Evolutionary conservation across 30 jellyfish, hydroid and myxozoan species (phyloP).

Genomic region (Aurelia coerulea): DNA sequence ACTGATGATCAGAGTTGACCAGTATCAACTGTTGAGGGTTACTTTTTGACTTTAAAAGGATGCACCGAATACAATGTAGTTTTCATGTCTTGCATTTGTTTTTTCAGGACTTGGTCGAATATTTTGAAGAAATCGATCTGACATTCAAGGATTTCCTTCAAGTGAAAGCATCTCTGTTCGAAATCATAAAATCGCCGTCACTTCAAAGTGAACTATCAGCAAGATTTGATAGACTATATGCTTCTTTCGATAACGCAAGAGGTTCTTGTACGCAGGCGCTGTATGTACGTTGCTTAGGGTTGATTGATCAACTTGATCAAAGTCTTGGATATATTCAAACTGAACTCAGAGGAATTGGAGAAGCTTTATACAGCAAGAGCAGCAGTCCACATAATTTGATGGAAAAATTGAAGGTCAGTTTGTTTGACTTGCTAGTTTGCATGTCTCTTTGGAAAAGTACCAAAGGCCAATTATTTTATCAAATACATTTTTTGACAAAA

Average conservation of each 20-base stretch:
- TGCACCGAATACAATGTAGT: no score
- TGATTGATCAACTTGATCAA: conserved; percentile 35
- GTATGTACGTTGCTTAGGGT: conserved; percentile 30
- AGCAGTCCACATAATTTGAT: conserved; percentile 87
- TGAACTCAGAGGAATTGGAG: conserved; percentile 59
- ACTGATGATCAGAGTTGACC: no score
- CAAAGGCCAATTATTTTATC: no score
- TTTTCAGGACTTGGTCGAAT: conserved; percentile 61
- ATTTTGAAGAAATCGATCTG: conserved; percentile 61
- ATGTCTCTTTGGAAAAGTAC: no score
- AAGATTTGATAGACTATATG: conserved; percentile 45
- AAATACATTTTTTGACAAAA: no score
- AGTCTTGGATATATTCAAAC: conserved; percentile 47
- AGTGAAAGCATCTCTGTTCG: conserved; percentile 41
- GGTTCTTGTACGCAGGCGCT: conserved; percentile 72
- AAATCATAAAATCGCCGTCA: background rate
- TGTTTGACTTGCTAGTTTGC: no score
- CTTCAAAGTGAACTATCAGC: conserved; percentile 15
- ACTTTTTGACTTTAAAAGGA: no score
- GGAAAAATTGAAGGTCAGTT: conserved; percentile 74
- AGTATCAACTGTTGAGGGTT: no score
- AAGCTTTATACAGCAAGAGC: conserved; percentile 59
- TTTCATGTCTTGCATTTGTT: no score
- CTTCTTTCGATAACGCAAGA: conserved; percentile 54
- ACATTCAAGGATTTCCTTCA: conserved; percentile 58